Evolutionary conservation across 2,888 invertebrate genomes (phyloP).

Genomic region (Drosophila recens): DNA sequence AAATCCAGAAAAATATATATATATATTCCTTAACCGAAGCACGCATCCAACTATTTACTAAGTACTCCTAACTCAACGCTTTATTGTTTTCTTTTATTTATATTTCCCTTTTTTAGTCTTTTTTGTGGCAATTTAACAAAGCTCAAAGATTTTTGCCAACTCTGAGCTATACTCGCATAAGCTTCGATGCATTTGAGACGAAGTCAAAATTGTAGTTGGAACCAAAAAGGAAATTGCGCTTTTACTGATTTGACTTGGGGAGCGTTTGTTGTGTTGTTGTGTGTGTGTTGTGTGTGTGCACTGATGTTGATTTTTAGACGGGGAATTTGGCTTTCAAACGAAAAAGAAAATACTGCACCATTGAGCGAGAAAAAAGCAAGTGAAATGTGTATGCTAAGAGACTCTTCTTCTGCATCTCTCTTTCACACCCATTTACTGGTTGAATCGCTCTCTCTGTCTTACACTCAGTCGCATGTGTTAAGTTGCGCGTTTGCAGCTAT

Average conservation of each 20-base stretch:
- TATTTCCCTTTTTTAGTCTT: not conserved
- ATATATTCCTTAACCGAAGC: too few relatives aligned
- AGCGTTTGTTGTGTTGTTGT: conserved; percentile 37
- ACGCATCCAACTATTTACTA: conserved; percentile 32
- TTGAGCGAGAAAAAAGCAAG: conserved; percentile 20
- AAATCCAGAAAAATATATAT: too few relatives aligned
- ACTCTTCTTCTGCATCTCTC: not conserved
- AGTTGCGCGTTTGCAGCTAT: conserved; percentile 70
- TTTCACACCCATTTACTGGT: not conserved
- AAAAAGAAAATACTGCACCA: conserved; percentile 61
- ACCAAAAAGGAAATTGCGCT: conserved; percentile 70
- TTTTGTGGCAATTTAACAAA: conserved; percentile 7
- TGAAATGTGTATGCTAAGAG: conserved; percentile 38
- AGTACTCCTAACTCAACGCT: conserved; percentile 1
- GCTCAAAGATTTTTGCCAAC: conserved; percentile 21
- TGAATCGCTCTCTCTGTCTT: not conserved
- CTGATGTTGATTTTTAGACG: conserved; percentile 62
- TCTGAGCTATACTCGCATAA: conserved; percentile 11
- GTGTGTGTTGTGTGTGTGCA: conserved; percentile 34
- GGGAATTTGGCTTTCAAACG: conserved; percentile 57
- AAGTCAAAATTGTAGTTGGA: conserved; percentile 32
- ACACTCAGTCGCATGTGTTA: conserved; percentile 55
- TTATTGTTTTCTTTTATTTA: not conserved
- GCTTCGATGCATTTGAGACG: conserved; percentile 28
- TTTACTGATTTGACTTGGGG: conserved; percentile 57